A percentile compares a stretch with the other conserved stretches of the same genome.
phyloP scores from a whole-genome alignment of 2,888 invertebrate genomes.

The Meteorus colon region DNA sequence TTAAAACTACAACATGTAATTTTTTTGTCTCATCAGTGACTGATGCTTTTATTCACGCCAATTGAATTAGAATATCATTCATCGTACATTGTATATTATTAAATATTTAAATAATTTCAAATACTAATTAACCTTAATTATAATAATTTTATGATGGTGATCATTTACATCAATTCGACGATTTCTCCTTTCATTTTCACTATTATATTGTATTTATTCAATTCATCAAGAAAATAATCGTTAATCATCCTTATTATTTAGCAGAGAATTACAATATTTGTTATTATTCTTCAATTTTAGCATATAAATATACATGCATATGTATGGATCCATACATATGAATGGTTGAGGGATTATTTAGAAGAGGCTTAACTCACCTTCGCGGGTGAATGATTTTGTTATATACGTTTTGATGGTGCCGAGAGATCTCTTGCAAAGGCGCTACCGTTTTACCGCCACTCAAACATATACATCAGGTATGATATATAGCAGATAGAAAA shows the following conservation, averaged over 20 bases:
- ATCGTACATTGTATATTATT: neutral
- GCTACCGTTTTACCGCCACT: slow-evolving; percentile 16
- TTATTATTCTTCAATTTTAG: neutral
- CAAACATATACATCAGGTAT: slow-evolving; percentile 22
- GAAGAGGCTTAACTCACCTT: slow-evolving; percentile 8
- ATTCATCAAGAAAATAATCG: neutral
- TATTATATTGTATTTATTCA: neutral
- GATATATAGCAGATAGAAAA: neutral
- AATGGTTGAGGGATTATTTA: slow-evolving; percentile 7
- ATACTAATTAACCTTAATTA: slow-evolving; percentile 29
- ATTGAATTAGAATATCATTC: slow-evolving; percentile 22
- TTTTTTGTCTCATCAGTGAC: neutral
- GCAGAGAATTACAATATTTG: neutral
- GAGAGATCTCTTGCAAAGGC: neutral
- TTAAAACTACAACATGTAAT: neutral
- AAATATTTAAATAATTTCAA: slow-evolving; percentile 11
- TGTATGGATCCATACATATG: neutral
- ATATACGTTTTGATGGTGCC: neutral
- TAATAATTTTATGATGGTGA: slow-evolving; percentile 21
- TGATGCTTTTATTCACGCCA: neutral
- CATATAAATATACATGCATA: neutral
- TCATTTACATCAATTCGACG: slow-evolving; percentile 12
- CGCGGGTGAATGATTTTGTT: slow-evolving; percentile 10
- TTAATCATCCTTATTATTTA: slow-evolving; percentile 17
- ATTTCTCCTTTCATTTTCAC: slow-evolving; percentile 20